A percentile compares a stretch with the other conserved stretches of the same genome.
Evolutionary conservation across 2,113 vertebrate genomes (phyloP).

Genomic region (Diadophis punctatus): DNA sequence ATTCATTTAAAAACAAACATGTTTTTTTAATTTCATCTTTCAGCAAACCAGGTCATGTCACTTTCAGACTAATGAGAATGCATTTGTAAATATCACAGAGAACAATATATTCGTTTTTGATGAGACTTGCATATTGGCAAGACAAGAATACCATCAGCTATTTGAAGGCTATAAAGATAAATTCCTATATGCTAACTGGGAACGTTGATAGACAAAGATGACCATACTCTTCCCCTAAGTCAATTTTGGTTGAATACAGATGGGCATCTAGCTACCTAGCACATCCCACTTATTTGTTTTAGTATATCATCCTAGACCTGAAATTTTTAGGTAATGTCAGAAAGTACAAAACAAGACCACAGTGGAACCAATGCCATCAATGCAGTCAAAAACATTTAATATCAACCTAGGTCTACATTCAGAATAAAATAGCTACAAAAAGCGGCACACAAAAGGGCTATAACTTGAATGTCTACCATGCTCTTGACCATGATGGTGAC

Average conservation of each 20-base stretch:
- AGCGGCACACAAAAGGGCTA: not conserved
- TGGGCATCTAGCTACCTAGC: not conserved
- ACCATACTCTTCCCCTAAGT: not conserved
- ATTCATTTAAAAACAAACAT: constrained; percentile 74
- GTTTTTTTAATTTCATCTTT: constrained; percentile 64
- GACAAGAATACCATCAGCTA: not conserved
- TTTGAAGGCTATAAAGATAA: not conserved
- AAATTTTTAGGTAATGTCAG: not conserved
- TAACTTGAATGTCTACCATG: not conserved
- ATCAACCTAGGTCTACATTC: not conserved
- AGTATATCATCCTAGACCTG: not conserved
- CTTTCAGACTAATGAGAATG: constrained; percentile 47
- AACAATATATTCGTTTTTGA: constrained; percentile 6
- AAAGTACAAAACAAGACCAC: not conserved
- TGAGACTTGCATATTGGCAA: not conserved
- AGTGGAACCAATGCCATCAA: not conserved
- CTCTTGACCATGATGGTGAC: not conserved
- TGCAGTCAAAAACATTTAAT: not conserved
- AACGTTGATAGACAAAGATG: not conserved
- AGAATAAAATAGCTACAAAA: not conserved
- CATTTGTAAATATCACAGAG: constrained; percentile 39
- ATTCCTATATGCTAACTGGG: not conserved
- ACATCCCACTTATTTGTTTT: not conserved
- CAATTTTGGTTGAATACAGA: not conserved
- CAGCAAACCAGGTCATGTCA: constrained; percentile 64